Evolutionary conservation across 2,113 vertebrate genomes (phyloP), one percentile per base, ranked within the genome.

Genomic region (Protobothrops flavoviridis): DNA sequence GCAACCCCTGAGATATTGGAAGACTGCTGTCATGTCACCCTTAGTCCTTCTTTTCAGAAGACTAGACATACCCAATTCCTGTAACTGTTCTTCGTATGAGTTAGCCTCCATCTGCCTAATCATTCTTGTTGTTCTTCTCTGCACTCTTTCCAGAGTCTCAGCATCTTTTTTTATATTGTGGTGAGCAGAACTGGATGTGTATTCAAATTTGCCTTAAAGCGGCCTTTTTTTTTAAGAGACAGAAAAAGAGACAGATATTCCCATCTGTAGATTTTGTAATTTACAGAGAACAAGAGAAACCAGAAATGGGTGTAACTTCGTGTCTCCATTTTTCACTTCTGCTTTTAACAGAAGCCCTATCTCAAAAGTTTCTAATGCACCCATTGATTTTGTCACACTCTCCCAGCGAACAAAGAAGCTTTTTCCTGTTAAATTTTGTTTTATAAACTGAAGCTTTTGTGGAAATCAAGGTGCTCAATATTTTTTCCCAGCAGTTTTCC

Each of bases 391-490:
- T 64, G 57, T 50, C 24, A 56, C 1, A 0, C 26, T 55, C 33
- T 55, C 2, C 15, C 11, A 1, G 39, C 85, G 64, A 81, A 93
- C 86, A 11, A 94, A 81, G 2, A 50, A 92, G 48, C 6, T 56
- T 4, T 90, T 1, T 0, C 3, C 3, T 0, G 93, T 86, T 0
- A 26, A 92, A 94, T 91, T 45, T 53, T 94, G 55, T 43, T 45
- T 45, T 95, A 87, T 2, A 4, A 85, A 45, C 23, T 5, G 95
- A 96, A 93, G 95, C 29, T 56, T 87, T 96, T 92, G 91, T 15
- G 50, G 92, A 93, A 96, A 10, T 39, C 53, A 61, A 92, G 61
- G 12, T 94, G 5, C 94, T 97, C 96, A 96, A 95, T 97, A 97
- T 61, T 87, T 48, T 48, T 7, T 0, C 6, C 48, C 48, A 48